Evolutionary conservation across 2,113 vertebrate species (phyloP).

Genomic region (Tragelaphus imberbis): DNA sequence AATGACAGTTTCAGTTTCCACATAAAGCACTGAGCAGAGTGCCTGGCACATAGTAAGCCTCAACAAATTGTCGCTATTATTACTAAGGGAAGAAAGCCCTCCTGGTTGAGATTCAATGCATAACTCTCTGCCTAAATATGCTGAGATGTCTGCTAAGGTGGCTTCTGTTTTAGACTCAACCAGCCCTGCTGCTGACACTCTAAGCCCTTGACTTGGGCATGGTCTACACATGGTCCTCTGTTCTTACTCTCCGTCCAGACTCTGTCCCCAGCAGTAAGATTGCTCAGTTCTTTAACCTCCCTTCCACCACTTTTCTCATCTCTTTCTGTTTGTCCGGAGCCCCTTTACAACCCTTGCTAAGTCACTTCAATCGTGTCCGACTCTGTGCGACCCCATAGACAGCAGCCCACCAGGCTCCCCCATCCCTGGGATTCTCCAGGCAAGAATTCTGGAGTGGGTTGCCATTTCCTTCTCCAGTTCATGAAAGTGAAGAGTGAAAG

Average conservation of each 20-base stretch:
- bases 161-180: background rate
- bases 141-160: background rate
- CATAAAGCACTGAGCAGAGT: background rate
- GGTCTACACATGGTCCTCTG: background rate
- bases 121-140: background rate
- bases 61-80: background rate
- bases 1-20: background rate
- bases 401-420: no score
- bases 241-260: background rate
- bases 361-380: no score
- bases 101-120: background rate
- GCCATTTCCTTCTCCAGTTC: no score
- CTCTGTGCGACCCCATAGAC: no score
- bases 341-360: background rate
- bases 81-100: background rate
- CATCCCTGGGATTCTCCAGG: no score
- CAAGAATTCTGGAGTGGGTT: no score
- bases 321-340: background rate
- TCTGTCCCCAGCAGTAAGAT: background rate
- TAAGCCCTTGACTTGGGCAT: background rate
- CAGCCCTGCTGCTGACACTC: background rate
- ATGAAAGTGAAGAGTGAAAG: no score
- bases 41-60: background rate
- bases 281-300: background rate
- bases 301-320: background rate